These are phyloP conservation scores for Archips crataeganus DNA, from an alignment of 2,888 invertebrate species.

Conservation along the genomic window DNA sequence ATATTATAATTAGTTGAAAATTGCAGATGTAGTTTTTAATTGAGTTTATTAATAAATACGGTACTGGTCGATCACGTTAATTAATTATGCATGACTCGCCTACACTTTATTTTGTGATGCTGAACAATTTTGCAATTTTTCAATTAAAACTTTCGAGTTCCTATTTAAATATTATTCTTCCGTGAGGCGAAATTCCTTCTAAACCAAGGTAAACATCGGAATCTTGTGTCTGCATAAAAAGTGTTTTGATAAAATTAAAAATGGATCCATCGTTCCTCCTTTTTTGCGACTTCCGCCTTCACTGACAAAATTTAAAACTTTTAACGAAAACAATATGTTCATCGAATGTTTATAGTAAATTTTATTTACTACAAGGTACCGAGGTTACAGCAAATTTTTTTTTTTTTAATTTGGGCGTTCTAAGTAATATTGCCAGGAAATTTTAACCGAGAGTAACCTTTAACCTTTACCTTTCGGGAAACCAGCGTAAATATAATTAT, in stretches of 20 bases:
- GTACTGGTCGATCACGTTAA: constrained; percentile 34
- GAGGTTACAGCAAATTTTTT: too few relatives aligned
- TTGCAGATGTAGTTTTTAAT: constrained; percentile 57
- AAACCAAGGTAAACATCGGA: constrained; percentile 16
- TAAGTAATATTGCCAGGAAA: not conserved
- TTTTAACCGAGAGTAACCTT: not conserved
- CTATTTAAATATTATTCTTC: constrained; percentile 34
- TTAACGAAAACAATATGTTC: not conserved
- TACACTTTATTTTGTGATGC: constrained; percentile 8
- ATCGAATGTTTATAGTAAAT: too few relatives aligned
- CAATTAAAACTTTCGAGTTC: constrained; percentile 35
- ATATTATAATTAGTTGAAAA: constrained; percentile 60
- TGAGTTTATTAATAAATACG: constrained; percentile 50
- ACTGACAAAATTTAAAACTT: not conserved
- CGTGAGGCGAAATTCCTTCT: constrained; percentile 9
- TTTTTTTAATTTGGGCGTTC: too few relatives aligned
- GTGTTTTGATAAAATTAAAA: constrained; percentile 20
- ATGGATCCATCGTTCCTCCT: not conserved
- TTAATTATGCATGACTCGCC: constrained; percentile 25
- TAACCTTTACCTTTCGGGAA: not conserved
- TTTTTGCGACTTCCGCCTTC: not conserved
- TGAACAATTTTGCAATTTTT: constrained; percentile 12
- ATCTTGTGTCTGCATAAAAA: constrained; percentile 10
- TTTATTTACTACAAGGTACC: too few relatives aligned
- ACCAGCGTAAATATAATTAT: constrained; percentile 13